Percentiles rank a stretch among this genome's conserved stretches.
Conservation (phyloP, 2,888 invertebrate genomes). For the Lydus trimaculatus region DNA sequence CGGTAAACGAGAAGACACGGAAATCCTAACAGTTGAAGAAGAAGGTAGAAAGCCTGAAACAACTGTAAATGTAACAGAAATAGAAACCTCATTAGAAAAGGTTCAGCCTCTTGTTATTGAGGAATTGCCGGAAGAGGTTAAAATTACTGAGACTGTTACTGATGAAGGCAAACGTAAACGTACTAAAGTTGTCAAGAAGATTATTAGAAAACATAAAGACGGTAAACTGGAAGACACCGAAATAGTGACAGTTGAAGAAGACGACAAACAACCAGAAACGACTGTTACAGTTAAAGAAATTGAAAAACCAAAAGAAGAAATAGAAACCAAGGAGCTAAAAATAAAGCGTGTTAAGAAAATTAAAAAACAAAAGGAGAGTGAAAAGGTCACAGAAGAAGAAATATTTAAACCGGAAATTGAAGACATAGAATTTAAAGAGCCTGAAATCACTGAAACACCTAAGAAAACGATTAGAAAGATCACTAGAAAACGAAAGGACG, state of each 20-base stretch:
- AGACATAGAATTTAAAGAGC: slow-evolving; percentile 33
- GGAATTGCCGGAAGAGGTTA: slow-evolving; percentile 38
- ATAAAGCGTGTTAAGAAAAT: background rate
- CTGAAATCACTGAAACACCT: slow-evolving; percentile 42
- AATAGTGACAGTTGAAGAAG: slow-evolving; percentile 54
- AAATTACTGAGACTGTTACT: slow-evolving; percentile 40
- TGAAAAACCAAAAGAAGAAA: slow-evolving; percentile 37
- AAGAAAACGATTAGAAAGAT: slow-evolving; percentile 37
- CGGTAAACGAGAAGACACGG: slow-evolving; percentile 53
- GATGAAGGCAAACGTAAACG: slow-evolving; percentile 46
- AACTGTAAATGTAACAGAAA: slow-evolving; percentile 42
- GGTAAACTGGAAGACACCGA: slow-evolving; percentile 56
- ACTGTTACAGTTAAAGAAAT: slow-evolving; percentile 46
- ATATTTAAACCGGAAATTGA: slow-evolving; percentile 29
- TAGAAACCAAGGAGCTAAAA: slow-evolving; percentile 48
- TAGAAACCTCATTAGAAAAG: background rate
- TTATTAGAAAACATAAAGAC: slow-evolving; percentile 55
- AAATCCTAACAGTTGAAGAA: slow-evolving; percentile 57
- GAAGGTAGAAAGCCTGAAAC: slow-evolving; percentile 50
- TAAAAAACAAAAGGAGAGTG: slow-evolving; percentile 20
- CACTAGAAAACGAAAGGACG: slow-evolving; percentile 48
- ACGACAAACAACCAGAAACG: slow-evolving; percentile 49
- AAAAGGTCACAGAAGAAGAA: background rate
- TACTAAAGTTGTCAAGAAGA: slow-evolving; percentile 53
- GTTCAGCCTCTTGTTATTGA: slow-evolving; percentile 12